These are phyloP conservation scores for Drosophila kokeensis DNA, from an alignment of 2,888 invertebrate species.

Conservation along the genomic window DNA sequence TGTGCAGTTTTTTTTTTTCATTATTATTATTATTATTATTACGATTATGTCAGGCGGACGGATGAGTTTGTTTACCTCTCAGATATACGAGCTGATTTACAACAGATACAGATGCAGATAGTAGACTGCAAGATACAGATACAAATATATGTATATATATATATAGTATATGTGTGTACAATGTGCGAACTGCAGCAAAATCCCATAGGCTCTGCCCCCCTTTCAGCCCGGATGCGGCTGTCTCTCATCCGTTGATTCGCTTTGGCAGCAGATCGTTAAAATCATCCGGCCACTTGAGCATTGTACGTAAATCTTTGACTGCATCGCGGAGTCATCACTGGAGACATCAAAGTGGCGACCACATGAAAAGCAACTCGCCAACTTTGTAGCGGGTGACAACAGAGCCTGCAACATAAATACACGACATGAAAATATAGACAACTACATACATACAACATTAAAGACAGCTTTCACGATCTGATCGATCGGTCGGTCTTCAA, in stretches of 20 bases:
- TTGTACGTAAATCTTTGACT: slow-evolving; percentile 38
- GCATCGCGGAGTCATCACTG: slow-evolving; percentile 1
- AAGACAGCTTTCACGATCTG: background rate
- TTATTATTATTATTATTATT: slow-evolving; percentile 7
- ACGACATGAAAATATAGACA: slow-evolving; percentile 10
- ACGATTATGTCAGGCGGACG: slow-evolving; percentile 42
- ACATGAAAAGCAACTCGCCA: slow-evolving; percentile 3
- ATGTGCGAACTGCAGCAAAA: slow-evolving; percentile 50
- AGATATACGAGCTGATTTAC: slow-evolving; percentile 33
- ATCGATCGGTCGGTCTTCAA: background rate
- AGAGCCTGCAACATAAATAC: slow-evolving; percentile 20
- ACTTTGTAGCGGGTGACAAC: background rate
- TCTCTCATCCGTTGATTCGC: slow-evolving; percentile 11
- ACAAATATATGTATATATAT: background rate
- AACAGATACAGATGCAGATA: slow-evolving; percentile 21
- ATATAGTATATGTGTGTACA: slow-evolving; percentile 18
- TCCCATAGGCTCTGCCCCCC: slow-evolving; percentile 8
- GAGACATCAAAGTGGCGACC: slow-evolving; percentile 5
- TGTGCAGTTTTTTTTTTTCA: slow-evolving; percentile 32
- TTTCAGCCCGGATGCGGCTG: background rate
- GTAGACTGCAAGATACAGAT: background rate
- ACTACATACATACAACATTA: no score
- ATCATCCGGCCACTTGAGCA: slow-evolving; percentile 50
- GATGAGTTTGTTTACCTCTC: slow-evolving; percentile 68
- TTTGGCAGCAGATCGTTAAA: slow-evolving; percentile 34